phyloP scores from a whole-genome alignment of 2,113 vertebrate species.

The Bothrops jararaca region DNA sequence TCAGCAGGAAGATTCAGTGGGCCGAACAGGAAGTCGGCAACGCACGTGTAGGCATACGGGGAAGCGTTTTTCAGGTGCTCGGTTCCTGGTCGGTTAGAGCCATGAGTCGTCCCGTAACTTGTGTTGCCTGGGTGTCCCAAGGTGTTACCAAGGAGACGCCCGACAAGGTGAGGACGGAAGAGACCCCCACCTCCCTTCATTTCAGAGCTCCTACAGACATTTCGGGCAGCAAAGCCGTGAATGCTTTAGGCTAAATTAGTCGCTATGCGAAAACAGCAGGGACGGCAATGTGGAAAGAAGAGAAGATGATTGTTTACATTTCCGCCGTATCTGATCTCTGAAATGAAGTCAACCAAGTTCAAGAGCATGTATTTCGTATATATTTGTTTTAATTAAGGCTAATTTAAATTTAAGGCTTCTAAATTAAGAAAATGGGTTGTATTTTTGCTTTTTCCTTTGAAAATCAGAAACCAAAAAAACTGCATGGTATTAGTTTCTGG shows the following conservation, averaged over 20 bases:
- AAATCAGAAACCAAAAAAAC: not conserved
- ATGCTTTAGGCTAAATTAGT: not conserved
- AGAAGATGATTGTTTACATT: not conserved
- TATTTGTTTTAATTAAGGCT: not conserved
- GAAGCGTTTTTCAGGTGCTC: not conserved
- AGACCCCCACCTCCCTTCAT: no score
- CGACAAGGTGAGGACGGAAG: conserved; percentile 80
- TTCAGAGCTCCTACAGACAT: not conserved
- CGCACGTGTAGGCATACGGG: not conserved
- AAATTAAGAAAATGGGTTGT: not conserved
- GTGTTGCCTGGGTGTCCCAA: conserved; percentile 82
- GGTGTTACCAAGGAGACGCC: conserved; percentile 85
- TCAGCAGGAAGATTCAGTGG: not conserved
- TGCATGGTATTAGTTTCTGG: not conserved
- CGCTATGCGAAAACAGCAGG: not conserved
- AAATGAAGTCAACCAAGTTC: not conserved
- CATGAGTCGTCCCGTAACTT: conserved; percentile 92
- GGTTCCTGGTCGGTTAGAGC: not conserved
- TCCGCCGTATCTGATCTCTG: not conserved
- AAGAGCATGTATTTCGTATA: not conserved
- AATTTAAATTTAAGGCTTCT: not conserved
- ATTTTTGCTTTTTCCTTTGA: not conserved
- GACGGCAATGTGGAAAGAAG: not conserved
- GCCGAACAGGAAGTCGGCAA: not conserved
- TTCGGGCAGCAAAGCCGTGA: not conserved